Evolutionary conservation across 2,113 vertebrate genomes (phyloP).

Genomic region (Callochromis pleurospilus): DNA sequence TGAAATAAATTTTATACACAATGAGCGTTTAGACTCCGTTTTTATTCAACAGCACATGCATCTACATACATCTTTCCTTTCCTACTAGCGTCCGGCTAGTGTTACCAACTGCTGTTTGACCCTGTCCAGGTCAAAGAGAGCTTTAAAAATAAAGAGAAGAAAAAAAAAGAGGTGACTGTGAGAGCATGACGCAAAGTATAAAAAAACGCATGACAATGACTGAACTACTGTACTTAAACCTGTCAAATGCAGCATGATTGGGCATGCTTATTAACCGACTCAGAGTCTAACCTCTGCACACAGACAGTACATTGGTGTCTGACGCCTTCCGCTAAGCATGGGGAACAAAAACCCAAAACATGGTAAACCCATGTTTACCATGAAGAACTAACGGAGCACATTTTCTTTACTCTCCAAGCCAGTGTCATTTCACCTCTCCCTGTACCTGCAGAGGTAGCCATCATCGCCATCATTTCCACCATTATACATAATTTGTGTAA

Average conservation of each 20-base stretch:
- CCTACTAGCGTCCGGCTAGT: conserved; percentile 26
- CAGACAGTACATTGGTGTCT: conserved; percentile 41
- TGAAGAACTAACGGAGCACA: conserved; percentile 62
- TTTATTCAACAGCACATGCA: conserved; percentile 71
- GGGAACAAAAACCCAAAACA: conserved; percentile 38
- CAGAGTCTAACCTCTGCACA: conserved; percentile 36
- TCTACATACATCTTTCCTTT: conserved; percentile 51
- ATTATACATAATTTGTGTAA: conserved; percentile 57
- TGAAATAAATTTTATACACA: conserved; percentile 99
- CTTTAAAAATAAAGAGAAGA: not conserved
- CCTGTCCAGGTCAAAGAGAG: conserved; percentile 27
- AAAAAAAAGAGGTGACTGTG: conserved; percentile 19
- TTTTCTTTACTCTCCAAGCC: conserved; percentile 45
- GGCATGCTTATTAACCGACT: conserved; percentile 65
- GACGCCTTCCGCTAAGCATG: conserved; percentile 66
- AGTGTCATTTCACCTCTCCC: conserved; percentile 26
- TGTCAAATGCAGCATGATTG: conserved; percentile 53
- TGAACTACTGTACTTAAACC: conserved; percentile 40
- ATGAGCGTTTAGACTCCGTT: conserved; percentile 72
- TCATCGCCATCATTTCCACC: conserved; percentile 54
- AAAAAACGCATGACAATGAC: conserved; percentile 60
- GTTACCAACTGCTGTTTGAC: conserved; percentile 28
- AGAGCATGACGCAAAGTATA: conserved; percentile 59
- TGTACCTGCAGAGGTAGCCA: conserved; percentile 20
- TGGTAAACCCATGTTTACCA: conserved; percentile 69